phyloP scores from a whole-genome alignment of 2,888 invertebrate genomes.

The Gordius sp. region DNA sequence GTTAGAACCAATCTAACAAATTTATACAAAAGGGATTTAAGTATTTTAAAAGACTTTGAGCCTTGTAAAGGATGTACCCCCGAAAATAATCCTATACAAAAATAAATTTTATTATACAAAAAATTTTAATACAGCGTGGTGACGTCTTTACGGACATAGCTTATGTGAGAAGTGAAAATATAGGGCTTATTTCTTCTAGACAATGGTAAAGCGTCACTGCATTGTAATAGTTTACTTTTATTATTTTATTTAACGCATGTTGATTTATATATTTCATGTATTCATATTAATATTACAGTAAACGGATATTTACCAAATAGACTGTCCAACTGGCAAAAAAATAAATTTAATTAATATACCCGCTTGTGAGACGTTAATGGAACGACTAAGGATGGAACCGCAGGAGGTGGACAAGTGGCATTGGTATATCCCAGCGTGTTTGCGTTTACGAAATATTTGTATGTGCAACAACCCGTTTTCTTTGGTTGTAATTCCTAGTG shows the following conservation, averaged over 20 bases:
- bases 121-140: too few species aligned
- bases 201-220: not conserved
- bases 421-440: not conserved
- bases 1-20: too few species aligned
- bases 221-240: not conserved
- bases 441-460: not conserved
- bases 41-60: too few species aligned
- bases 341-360: not conserved
- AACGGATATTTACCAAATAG: not conserved
- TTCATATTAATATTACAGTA: not conserved
- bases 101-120: too few species aligned
- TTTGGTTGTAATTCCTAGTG: not conserved
- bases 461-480: not conserved
- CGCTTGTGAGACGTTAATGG: conserved; percentile 1
- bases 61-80: too few species aligned
- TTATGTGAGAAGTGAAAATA: too few species aligned
- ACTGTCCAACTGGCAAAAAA: conserved; percentile 8
- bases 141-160: too few species aligned
- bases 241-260: too few species aligned
- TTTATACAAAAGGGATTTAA: too few species aligned
- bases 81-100: too few species aligned
- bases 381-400: not conserved
- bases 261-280: not conserved
- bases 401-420: not conserved
- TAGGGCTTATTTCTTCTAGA: too few species aligned